Evolutionary conservation across 1,140 invertebrate genomes (phyloP).

Genomic region (Reticulitermes speratus): DNA sequence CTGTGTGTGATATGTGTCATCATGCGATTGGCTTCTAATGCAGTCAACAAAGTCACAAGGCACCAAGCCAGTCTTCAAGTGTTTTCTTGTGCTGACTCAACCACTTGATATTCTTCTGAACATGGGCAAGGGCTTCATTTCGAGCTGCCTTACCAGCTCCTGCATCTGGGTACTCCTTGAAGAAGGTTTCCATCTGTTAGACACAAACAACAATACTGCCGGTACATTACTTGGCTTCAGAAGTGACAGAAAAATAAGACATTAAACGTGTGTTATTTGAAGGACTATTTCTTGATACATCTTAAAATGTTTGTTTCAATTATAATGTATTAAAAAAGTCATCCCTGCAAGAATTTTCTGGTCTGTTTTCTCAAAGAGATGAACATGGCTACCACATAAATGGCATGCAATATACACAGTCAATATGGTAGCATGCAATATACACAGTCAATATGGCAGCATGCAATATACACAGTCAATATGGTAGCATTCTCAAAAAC

Average conservation of each 20-base stretch:
- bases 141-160: slow-evolving; percentile 77
- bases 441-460: too few relatives aligned
- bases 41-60: background rate
- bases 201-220: slow-evolving; percentile 41
- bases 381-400: too few relatives aligned
- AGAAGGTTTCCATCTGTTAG: slow-evolving; percentile 72
- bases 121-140: slow-evolving; percentile 70
- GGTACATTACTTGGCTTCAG: background rate
- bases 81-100: slow-evolving; percentile 50
- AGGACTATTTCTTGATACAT: background rate
- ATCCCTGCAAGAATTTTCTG: too few relatives aligned
- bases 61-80: slow-evolving; percentile 58
- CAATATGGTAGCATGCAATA: too few relatives aligned
- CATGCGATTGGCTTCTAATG: too few relatives aligned
- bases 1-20: too few relatives aligned
- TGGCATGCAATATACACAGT: too few relatives aligned
- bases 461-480: too few relatives aligned
- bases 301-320: background rate
- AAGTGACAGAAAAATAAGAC: background rate
- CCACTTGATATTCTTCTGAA: slow-evolving; percentile 83
- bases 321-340: too few relatives aligned
- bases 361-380: too few relatives aligned
- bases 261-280: background rate
- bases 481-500: too few relatives aligned
- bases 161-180: slow-evolving; percentile 76